phyloP scores from a whole-genome alignment of 35 echinoderm and acorn worm species.

The Holothuria glaberrima region DNA sequence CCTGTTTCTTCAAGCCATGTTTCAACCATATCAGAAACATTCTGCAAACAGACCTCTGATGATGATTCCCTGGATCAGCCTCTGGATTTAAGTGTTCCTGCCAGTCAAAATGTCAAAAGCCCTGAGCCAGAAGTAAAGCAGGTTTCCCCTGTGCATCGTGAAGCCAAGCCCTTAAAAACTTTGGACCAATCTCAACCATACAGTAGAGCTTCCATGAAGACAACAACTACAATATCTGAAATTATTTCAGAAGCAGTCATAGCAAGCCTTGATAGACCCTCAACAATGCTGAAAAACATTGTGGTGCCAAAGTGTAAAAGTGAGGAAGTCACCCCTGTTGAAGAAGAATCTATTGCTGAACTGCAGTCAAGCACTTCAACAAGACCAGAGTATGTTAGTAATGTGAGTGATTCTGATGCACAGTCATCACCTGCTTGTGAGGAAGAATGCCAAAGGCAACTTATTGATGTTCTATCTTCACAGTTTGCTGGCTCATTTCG shows the following conservation, averaged over 20 bases:
- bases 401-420: neutral
- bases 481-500: constrained; percentile 42
- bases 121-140: neutral
- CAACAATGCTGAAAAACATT: too few species aligned
- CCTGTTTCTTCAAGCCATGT: constrained; percentile 7
- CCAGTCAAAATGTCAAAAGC: neutral
- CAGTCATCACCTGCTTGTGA: neutral
- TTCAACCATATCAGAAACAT: neutral
- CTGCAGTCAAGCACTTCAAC: neutral
- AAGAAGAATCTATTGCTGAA: neutral
- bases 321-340: neutral
- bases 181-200: neutral
- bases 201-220: neutral
- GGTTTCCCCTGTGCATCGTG: neutral
- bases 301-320: too few species aligned
- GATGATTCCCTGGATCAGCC: constrained; percentile 3
- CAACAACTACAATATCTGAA: constrained; percentile 34
- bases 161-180: neutral
- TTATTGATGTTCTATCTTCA: constrained; percentile 26
- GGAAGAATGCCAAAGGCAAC: constrained; percentile 17
- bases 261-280: constrained; percentile 38
- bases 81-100: constrained; percentile 25
- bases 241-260: constrained; percentile 40
- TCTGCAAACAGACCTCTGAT: too few species aligned
- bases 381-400: neutral